These are phyloP conservation scores for Kryptolebias ocellatus DNA, from an alignment of 2,797 vertebrate genomes.

Conservation along the genomic window DNA sequence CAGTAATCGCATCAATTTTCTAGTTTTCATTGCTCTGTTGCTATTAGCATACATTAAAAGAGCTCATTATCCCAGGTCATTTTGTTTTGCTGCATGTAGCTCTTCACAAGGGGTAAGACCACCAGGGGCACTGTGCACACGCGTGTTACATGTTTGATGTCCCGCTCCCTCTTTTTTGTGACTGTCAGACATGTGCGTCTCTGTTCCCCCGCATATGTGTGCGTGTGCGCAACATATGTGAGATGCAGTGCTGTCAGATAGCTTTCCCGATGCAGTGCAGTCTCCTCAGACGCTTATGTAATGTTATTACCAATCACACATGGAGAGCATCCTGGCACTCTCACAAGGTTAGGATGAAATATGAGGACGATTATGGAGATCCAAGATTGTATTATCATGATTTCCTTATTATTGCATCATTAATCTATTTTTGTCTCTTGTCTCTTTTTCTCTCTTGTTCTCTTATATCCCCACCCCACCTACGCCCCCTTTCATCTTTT, in stretches of 20 bases:
- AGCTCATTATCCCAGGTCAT: constrained; percentile 51
- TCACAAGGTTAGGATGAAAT: constrained; percentile 83
- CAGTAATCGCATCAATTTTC: constrained; percentile 56
- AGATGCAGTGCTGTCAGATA: constrained; percentile 67
- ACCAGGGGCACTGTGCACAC: constrained; percentile 15
- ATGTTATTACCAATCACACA: constrained; percentile 78
- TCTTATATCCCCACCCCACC: constrained; percentile 15
- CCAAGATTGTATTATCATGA: constrained; percentile 79
- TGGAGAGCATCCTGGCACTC: constrained; percentile 74
- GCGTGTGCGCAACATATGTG: constrained; percentile 53
- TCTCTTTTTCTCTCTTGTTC: constrained; percentile 55
- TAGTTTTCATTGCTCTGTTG: constrained; percentile 53
- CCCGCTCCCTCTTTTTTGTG: constrained; percentile 4
- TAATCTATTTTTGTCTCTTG: constrained; percentile 82
- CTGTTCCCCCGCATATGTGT: constrained; percentile 16
- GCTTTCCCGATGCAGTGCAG: constrained; percentile 46
- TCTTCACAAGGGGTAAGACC: constrained; percentile 3
- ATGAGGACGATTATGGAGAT: constrained; percentile 78
- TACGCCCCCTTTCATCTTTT: constrained; percentile 29
- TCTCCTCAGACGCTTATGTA: constrained; percentile 70
- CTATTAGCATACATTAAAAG: constrained; percentile 64
- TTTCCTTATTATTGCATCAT: constrained; percentile 83
- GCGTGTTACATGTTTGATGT: constrained; percentile 18
- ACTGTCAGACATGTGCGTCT: constrained; percentile 27
- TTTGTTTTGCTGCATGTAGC: constrained; percentile 48